Evolutionary conservation across 2,888 invertebrate genomes (phyloP).

Genomic region (Cantharis rustica): DNA sequence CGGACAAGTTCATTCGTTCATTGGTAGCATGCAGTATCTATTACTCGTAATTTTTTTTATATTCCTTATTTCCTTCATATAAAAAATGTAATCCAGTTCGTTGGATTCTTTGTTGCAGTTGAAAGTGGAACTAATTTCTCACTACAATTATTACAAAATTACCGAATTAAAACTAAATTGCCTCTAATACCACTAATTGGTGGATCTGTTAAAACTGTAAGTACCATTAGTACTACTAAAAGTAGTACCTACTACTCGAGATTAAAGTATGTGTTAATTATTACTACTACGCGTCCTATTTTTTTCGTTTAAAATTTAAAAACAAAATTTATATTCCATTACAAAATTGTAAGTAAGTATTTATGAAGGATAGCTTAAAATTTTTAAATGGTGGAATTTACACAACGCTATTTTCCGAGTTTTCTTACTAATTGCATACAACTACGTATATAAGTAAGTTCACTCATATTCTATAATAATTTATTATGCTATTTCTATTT

Average conservation of each 20-base stretch:
- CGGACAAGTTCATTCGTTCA: too few relatives aligned
- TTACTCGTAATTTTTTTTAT: not conserved
- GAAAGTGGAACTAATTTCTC: not conserved
- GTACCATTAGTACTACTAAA: not conserved
- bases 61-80: not conserved
- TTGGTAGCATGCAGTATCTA: not conserved
- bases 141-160: not conserved
- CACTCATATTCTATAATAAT: not conserved
- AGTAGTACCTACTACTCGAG: not conserved
- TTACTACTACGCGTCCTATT: not conserved
- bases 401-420: too few relatives aligned
- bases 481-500: not conserved
- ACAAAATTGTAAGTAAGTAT: too few relatives aligned
- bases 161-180: not conserved
- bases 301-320: not conserved
- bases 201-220: not conserved
- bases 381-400: too few relatives aligned
- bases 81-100: not conserved
- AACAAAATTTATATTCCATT: too few relatives aligned
- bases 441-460: not conserved
- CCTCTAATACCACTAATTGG: not conserved
- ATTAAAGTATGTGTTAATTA: not conserved
- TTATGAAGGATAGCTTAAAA: too few relatives aligned
- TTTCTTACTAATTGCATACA: not conserved
- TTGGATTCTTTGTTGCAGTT: not conserved